A percentile compares a stretch with the other conserved stretches of the same genome.
phyloP scores from a whole-genome alignment of 2,888 invertebrate species.

The Drosophila demipolita region DNA sequence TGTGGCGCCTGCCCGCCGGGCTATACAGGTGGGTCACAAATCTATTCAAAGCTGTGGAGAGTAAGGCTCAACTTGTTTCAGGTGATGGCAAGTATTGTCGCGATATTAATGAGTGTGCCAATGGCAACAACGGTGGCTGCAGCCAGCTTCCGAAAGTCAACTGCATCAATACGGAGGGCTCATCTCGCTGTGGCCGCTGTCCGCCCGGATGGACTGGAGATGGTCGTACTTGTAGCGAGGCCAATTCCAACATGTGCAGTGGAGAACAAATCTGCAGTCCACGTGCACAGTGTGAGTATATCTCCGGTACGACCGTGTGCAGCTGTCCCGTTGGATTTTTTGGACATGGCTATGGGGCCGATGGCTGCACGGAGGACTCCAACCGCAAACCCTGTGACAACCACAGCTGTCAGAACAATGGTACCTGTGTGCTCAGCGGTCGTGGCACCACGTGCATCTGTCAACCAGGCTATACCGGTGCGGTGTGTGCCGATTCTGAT shows the following conservation, averaged over 20 bases:
- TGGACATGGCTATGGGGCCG: conserved; percentile 92
- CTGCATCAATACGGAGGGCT: conserved; percentile 96
- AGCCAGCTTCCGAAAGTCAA: conserved; percentile 91
- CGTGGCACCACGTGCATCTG: conserved; percentile 80
- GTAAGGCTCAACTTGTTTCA: background rate
- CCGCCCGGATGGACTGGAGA: conserved; percentile 95
- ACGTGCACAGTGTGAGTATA: conserved; percentile 91
- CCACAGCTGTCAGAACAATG: conserved; percentile 88
- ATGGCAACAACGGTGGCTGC: conserved; percentile 94
- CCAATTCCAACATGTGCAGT: conserved; percentile 75
- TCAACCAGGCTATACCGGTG: conserved; percentile 85
- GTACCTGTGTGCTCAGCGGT: conserved; percentile 72
- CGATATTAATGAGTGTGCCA: conserved; percentile 95
- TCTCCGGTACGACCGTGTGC: conserved; percentile 89
- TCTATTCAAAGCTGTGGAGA: background rate
- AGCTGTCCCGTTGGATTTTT: conserved; percentile 91
- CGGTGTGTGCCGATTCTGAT: conserved; percentile 87
- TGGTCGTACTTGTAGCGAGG: conserved; percentile 88
- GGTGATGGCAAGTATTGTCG: conserved; percentile 93
- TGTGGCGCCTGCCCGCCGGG: conserved; percentile 96
- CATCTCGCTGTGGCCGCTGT: conserved; percentile 93
- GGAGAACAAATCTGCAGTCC: conserved; percentile 89
- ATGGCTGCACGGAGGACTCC: conserved; percentile 88
- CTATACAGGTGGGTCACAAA: conserved; percentile 87
- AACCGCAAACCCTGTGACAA: conserved; percentile 85